Evolutionary conservation across 1,140 invertebrate genomes (phyloP), one percentile per base, ranked within the genome.

Genomic region (Grapholita molesta): DNA sequence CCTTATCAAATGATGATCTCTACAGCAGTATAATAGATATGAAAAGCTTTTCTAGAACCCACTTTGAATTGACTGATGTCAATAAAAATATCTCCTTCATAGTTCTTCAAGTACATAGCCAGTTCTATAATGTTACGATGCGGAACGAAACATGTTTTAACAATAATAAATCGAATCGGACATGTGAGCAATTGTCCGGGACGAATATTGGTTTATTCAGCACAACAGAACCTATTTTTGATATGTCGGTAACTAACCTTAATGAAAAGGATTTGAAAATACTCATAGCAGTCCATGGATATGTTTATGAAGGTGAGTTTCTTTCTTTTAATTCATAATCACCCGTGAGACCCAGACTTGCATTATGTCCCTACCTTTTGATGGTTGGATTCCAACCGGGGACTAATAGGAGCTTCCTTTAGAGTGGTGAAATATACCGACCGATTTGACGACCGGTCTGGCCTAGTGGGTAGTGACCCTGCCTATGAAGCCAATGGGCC

Each of bases 71-170:
- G 53, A 76, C 68, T 8, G 88, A 93, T 80, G 83, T 93, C 66
- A 91, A 93, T 42, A 70, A 74, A 57, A 79, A 80, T 28, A 78
- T 94, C 42, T 83, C 84, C 24, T 96, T 95, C 84, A 86, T 95
- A 30, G 88, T 96, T 61, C 85, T 95, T 57, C 95, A 96, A 94
- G 92, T 93, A 12, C 95, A 96, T 78, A 92, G 93, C 52, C 93
- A 94, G 71, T 69, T 93, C 12, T 79, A 93, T 66, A 94, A 94
- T 88, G 78, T 96, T 0, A 93, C 94, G 9, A 72, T 96, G 32
- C 94, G 93, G 30, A 94, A 94, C 69, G 91, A 88, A 70, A 78
- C 80, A 35, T 79, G 75, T 33, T 74, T 71, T 2, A 76, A 72
- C 48, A 85, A 88, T 48, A 48, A 48, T 7, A 48, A 48, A 18